Base-by-base conservation (phyloP, 1,140 invertebrate species). In the Nylanderia fulva region DNA sequence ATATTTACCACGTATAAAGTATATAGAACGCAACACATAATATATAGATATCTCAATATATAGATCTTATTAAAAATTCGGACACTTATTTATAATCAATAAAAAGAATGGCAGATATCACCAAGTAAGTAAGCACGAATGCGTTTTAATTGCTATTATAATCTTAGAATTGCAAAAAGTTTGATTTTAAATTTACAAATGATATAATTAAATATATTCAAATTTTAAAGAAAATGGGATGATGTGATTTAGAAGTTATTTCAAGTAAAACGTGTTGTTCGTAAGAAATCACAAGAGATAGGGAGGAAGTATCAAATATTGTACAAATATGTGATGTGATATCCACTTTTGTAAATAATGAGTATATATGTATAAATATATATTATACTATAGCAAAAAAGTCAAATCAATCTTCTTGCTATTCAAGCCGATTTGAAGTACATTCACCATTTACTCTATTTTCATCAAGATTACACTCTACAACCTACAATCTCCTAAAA, bases 381-480 rank as follows among this genome's bases (percentile, higher is more conserved):
- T 42, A 68, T 66, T 33, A 75, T 71, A 39, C 24, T 63, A 45
- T 61, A 58, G 63, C 29, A 71, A 82, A 71, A 82, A 68, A 75
- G 21, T 58, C 45, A 56, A 74, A 75, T 84, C 27, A 84, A 79
- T 27, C 61, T 74, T 75, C 24, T 85, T 89, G 64, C 86, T 85
- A 90, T 88, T 88, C 86, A 85, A 86, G 75, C 48, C 21, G 68
- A 52, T 80, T 79, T 74, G 76, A 90, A 88, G 86, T 92, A 90
- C 86, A 91, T 85, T 88, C 88, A 91, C 88, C 89, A 91, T 91
- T 90, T 91, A 92, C 76, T 79, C 82, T 89, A 89, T 88, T 85
- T 84, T 88, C 77, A 84, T 77, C 88, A 84, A 91, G 66, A 77
- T 89, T 91, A 90, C 71, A 86, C 66, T 87, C 87, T 85, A 88